Evolutionary conservation across 1,140 invertebrate species (phyloP), one percentile per base, ranked within the genome.

Genomic region (Cotesia typhae): DNA sequence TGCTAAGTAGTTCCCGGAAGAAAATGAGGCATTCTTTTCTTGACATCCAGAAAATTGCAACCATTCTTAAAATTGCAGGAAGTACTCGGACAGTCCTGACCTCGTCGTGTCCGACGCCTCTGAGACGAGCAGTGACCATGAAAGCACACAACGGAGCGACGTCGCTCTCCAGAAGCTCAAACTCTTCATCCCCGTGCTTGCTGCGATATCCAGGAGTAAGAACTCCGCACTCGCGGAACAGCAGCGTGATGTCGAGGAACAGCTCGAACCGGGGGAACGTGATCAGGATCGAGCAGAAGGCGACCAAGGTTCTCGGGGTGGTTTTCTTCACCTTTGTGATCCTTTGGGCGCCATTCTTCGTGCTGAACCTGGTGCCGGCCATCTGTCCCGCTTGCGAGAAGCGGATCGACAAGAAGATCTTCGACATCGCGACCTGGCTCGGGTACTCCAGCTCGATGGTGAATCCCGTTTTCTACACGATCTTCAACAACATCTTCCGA

Each of bases 271-370:
- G 95, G 78, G 94, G 94, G 0, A 85, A 94, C 28, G 95, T 94
- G 71, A 91, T 96, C 60, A 87, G 93, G 0, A 84, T 95, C 41
- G 96, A 98, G 82, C 95, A 96, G 79, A 97, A 97, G 82, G 96
- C 96, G 0, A 97, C 95, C n/a, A 96, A 97, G 87, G 95, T 97
- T 1, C 85, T 97, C 4, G 95, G 95, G 1, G 93, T 97, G 0
- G 95, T 98, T 0, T 98, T 97, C 85, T 95, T 96, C 81, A 95
- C 95, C 0, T 98, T 98, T 83, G 95, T 97, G 1, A 92, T 97
- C 10, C 89, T 97, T 6, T 98, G 96, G 96, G 92, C 95, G 1
- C 96, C 96, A 1, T 98, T 98, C 87, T 98, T 98, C 85, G 92
- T 95, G 0, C 87, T 96, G 2, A 98, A 97, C 80, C 87, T 96